Conservation (phyloP, 2,888 invertebrate species). For the Lithophane semibrunnea region DNA sequence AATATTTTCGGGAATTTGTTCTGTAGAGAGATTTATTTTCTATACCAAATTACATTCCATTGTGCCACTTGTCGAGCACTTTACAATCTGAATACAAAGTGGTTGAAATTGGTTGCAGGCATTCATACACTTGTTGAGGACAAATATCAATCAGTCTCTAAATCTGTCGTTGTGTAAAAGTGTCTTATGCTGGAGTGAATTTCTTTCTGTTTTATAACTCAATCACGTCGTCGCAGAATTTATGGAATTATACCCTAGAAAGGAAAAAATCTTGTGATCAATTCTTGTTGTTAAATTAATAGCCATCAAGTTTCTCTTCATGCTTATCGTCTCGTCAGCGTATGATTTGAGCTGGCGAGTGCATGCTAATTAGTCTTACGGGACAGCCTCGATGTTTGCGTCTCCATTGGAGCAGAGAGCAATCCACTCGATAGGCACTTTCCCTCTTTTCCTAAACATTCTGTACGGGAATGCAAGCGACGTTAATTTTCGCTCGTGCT, state of each 20-base stretch:
- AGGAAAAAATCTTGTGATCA: conserved; percentile 30
- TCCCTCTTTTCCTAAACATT: conserved; percentile 83
- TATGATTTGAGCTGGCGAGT: conserved; percentile 52
- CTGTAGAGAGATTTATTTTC: conserved; percentile 56
- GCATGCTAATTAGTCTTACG: conserved; percentile 57
- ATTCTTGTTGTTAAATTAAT: conserved; percentile 40
- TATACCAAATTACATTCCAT: conserved; percentile 71
- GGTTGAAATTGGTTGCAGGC: conserved; percentile 74
- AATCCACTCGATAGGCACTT: conserved; percentile 72
- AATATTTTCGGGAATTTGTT: conserved; percentile 33
- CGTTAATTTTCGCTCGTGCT: conserved; percentile 69
- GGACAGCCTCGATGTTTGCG: conserved; percentile 53
- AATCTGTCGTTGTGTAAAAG: conserved; percentile 49
- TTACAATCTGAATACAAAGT: conserved; percentile 77
- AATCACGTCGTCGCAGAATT: conserved; percentile 48
- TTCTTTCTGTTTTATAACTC: conserved; percentile 39
- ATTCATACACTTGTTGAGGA: conserved; percentile 68
- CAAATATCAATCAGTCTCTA: conserved; percentile 71
- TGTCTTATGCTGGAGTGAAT: conserved; percentile 32
- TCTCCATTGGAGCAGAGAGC: conserved; percentile 74
- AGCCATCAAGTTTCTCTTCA: conserved; percentile 65
- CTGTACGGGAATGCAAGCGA: conserved; percentile 68
- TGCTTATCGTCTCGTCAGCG: conserved; percentile 49
- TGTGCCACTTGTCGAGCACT: conserved; percentile 68
- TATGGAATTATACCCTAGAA: conserved; percentile 37